phyloP scores from a whole-genome alignment of 1,140 invertebrate species.

The Drosophila repletoides region DNA sequence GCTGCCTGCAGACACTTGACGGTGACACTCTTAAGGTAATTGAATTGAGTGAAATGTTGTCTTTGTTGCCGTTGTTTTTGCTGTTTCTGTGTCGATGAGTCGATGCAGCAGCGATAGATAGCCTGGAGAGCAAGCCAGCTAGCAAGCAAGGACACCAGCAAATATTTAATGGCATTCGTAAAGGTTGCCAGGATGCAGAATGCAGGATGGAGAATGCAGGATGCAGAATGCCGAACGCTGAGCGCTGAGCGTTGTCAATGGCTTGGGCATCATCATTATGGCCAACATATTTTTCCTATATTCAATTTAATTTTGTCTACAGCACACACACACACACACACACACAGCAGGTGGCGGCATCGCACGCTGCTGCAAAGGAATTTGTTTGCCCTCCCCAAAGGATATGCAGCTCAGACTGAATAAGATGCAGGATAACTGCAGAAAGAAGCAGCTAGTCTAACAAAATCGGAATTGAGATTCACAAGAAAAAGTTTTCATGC shows the following conservation, averaged over 20 bases:
- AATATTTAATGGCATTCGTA: conserved; percentile 71
- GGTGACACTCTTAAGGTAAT: conserved; percentile 80
- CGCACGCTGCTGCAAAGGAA: background rate
- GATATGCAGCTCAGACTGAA: conserved; percentile 41
- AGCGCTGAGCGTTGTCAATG: conserved; percentile 2
- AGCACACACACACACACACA: no score
- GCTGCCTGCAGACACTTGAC: conserved; percentile 67
- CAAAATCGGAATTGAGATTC: conserved; percentile 14
- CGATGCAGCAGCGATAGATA: conserved; percentile 59
- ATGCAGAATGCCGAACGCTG: conserved; percentile 17
- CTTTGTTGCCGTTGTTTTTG: conserved; percentile 47
- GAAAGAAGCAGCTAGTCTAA: conserved; percentile 15
- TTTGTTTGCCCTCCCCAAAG: background rate
- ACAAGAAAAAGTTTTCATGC: conserved; percentile 23
- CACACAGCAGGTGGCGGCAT: conserved; percentile 19
- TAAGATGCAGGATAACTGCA: conserved; percentile 24
- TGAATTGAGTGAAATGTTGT: conserved; percentile 81
- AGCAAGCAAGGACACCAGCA: conserved; percentile 47
- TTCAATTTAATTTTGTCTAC: conserved; percentile 76
- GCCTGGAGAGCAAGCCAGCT: no score
- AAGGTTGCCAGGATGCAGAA: conserved; percentile 33
- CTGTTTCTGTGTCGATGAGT: conserved; percentile 58
- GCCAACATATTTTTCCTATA: conserved; percentile 76
- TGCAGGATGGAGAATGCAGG: no score
- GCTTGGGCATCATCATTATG: conserved; percentile 54